A percentile compares a stretch with the other conserved stretches of the same genome.
Evolutionary conservation across 2,113 vertebrate genomes (phyloP).

Genomic region (Sebastes fasciatus): DNA sequence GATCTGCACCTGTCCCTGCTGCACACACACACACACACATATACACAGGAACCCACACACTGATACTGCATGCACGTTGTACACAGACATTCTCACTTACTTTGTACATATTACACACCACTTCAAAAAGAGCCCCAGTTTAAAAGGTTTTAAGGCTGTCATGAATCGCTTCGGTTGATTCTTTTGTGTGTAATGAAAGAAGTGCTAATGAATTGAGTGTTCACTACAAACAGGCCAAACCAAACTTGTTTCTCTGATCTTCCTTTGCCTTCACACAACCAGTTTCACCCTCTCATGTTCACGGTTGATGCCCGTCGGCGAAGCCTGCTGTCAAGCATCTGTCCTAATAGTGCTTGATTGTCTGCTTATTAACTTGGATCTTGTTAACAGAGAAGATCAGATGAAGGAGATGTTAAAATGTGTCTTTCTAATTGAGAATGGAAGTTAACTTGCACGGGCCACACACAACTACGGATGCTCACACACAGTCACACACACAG

Average conservation of each 20-base stretch:
- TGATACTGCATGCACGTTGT: constrained; percentile 38
- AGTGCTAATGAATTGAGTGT: constrained; percentile 75
- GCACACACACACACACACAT: constrained; percentile 23
- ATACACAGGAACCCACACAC: constrained; percentile 19
- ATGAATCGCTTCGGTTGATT: constrained; percentile 70
- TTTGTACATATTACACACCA: constrained; percentile 54
- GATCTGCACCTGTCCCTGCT: constrained; percentile 71
- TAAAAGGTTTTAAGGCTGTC: constrained; percentile 61
- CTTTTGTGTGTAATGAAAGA: constrained; percentile 66
- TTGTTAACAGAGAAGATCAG: constrained; percentile 48
- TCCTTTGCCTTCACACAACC: constrained; percentile 41
- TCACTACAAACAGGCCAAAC: constrained; percentile 74
- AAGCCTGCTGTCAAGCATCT: constrained; percentile 59
- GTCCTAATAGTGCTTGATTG: constrained; percentile 53
- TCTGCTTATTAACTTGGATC: constrained; percentile 47
- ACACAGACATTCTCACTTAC: constrained; percentile 39
- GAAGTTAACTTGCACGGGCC: constrained; percentile 19
- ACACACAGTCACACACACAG: not conserved
- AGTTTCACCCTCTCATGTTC: constrained; percentile 51
- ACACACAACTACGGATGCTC: constrained; percentile 31
- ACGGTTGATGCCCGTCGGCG: constrained; percentile 16
- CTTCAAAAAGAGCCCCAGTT: constrained; percentile 68
- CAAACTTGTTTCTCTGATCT: constrained; percentile 72
- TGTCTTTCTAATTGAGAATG: constrained; percentile 9
- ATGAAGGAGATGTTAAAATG: constrained; percentile 34